phyloP scores from a whole-genome alignment of 2,113 vertebrate species.

The Myrmecophaga tridactyla region DNA sequence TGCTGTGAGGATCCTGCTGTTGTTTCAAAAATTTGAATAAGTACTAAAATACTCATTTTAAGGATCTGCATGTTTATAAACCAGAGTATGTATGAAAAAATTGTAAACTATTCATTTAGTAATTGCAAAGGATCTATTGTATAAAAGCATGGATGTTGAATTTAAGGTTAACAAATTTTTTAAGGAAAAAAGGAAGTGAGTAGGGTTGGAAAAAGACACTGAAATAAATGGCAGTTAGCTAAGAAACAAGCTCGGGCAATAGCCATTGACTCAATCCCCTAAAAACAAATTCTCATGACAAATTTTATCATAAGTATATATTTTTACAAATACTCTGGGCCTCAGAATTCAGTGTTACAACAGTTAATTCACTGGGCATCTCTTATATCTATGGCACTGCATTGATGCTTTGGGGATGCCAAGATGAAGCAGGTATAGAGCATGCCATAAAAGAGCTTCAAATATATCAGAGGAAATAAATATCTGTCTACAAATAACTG shows the following conservation, averaged over 20 bases:
- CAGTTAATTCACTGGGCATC: constrained; percentile 15
- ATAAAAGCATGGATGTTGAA: background rate
- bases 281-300: background rate
- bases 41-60: constrained; percentile 6
- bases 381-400: background rate
- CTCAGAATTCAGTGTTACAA: background rate
- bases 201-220: background rate
- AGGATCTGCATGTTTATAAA: background rate
- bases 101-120: background rate
- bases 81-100: background rate
- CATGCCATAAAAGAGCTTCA: background rate
- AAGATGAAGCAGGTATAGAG: background rate
- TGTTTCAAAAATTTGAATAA: constrained; percentile 11
- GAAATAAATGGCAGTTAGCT: background rate
- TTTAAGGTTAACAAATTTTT: background rate
- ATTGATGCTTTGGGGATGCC: background rate
- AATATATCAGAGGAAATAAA: constrained; percentile 4
- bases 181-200: background rate
- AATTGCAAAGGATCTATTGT: constrained; percentile 9
- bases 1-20: constrained; percentile 33
- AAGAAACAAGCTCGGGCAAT: background rate
- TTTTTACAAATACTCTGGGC: background rate
- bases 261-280: background rate
- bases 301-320: background rate
- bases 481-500: constrained; percentile 27